Percentiles rank a stretch among this genome's conserved stretches.
phyloP scores from a whole-genome alignment of 2,113 vertebrate genomes.

The Ursus arctos region DNA sequence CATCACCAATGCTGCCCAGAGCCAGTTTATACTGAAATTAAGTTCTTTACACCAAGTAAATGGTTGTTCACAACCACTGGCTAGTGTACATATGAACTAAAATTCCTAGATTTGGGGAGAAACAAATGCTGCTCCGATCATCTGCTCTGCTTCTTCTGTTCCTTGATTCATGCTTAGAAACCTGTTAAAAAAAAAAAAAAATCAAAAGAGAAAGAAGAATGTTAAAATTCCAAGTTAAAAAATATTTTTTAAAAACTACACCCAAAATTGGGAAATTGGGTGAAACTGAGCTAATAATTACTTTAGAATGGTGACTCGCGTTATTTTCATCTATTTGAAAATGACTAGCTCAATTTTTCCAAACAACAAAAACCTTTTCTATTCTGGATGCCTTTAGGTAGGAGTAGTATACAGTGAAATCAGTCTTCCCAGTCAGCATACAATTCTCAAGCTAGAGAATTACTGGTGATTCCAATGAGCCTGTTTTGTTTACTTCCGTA shows the following conservation, averaged over 20 bases:
- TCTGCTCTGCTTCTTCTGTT: constrained; percentile 94
- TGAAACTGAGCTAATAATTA: background rate
- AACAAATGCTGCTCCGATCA: constrained; percentile 94
- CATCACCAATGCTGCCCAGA: constrained; percentile 89
- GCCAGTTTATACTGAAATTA: constrained; percentile 93
- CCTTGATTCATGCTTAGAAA: constrained; percentile 93
- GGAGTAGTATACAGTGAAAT: background rate
- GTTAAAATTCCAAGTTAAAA: constrained; percentile 82
- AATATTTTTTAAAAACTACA: constrained; percentile 54
- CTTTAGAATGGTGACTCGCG: background rate
- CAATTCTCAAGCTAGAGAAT: background rate
- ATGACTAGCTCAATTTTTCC: background rate
- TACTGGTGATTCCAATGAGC: background rate
- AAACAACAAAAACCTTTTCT: background rate
- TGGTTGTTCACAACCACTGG: constrained; percentile 94
- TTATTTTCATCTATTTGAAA: constrained; percentile 53
- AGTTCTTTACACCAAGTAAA: constrained; percentile 94
- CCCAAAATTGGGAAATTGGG: constrained; percentile 62
- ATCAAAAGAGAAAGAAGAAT: constrained; percentile 80
- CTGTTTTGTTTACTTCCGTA: background rate
- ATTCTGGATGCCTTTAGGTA: background rate
- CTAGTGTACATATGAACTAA: constrained; percentile 94
- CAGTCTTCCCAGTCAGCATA: background rate
- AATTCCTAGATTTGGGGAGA: constrained; percentile 95
- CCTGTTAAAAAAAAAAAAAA: constrained; percentile 88